Evolutionary conservation across 2,797 vertebrate species (phyloP), one percentile per base, ranked within the genome.

Genomic region (Centropyge bicolor): DNA sequence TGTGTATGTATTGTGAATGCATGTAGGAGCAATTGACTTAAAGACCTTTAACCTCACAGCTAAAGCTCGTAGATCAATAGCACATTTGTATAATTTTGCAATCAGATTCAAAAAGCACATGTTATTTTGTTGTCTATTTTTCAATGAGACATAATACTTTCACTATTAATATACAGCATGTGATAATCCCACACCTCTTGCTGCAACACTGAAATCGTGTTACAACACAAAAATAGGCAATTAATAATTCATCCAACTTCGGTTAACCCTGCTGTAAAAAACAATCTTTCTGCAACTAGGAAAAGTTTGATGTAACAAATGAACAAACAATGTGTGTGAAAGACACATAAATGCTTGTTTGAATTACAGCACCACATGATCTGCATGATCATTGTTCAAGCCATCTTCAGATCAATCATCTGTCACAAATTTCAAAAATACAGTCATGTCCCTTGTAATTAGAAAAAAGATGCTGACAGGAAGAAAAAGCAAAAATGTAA

Each of bases 11-110:
- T 64, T 35, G 52, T 45, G 19, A 6, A 0, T 64, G 40, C 6
- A 17, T 67, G 13, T 16, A 61, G 5, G 40, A 41, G 57, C 24
- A 65, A 63, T 27, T 76, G 59, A 72, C 43, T 75, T 38, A n/a
- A 6, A 60, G 46, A 71, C 51, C 73, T 79, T 55, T 63, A 68
- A 59, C 61, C 56, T 56, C 10, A 0, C 14, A 56, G n/a, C 35
- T 64, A 35, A 71, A 60, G 38, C 13, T 46, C 41, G 40, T 17
- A 67, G 62, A 75, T 79, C 70, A 68, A 66, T 62, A 43, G 45
- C 11, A 43, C 46, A 73, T 73, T 67, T 68, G 41, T 45, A 65
- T 65, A 5, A 45, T 64, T 68, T 74, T 35, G 1, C 17, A 46
- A 41, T 60, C 2, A 41, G 10, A 65, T 17, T 35, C 11, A 59